Evolutionary conservation across 2,797 vertebrate genomes (phyloP).

Genomic region (Hafferia zeledoni): DNA sequence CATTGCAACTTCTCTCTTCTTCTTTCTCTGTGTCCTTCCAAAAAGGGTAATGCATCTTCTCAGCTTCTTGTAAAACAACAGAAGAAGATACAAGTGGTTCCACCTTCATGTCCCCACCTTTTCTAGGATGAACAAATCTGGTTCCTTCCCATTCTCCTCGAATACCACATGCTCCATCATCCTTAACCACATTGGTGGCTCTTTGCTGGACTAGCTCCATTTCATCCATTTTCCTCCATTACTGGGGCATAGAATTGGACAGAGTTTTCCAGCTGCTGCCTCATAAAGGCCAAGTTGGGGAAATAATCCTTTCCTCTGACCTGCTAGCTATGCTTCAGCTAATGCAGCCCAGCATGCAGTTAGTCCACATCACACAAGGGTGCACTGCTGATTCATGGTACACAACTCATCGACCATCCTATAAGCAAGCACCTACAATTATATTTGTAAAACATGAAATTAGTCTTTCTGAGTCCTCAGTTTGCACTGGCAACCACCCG

Average conservation of each 20-base stretch:
- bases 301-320: neutral
- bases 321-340: neutral
- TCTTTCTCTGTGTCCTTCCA: neutral
- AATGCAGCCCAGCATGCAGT: neutral
- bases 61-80: neutral
- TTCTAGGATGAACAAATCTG: neutral
- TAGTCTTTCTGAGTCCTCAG: neutral
- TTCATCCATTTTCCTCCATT: neutral
- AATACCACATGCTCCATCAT: neutral
- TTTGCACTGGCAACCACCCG: neutral
- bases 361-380: neutral
- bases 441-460: neutral
- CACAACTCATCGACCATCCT: neutral
- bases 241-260: neutral
- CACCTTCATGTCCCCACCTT: neutral
- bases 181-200: neutral
- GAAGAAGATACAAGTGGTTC: neutral
- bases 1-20: neutral
- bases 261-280: neutral
- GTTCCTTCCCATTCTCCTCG: neutral
- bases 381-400: conserved; percentile 7
- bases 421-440: neutral
- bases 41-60: neutral
- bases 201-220: neutral
- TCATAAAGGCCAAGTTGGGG: neutral